phyloP scores from a whole-genome alignment of 2,113 vertebrate genomes.

The Sylvicapra grimmia region DNA sequence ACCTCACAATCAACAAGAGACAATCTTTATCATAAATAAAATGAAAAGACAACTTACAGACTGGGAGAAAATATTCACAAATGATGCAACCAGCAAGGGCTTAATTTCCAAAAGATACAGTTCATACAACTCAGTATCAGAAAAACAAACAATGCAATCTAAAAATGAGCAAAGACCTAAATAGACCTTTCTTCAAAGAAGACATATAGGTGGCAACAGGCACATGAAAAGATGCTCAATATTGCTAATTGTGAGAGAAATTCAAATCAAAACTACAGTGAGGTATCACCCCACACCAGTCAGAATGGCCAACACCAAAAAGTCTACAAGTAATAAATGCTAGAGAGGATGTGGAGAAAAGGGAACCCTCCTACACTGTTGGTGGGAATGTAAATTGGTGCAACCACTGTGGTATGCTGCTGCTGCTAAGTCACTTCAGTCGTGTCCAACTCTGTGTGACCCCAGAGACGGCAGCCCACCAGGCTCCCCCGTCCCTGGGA shows the following conservation, averaged over 20 bases:
- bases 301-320: background rate
- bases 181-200: background rate
- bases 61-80: background rate
- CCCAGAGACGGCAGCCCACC: too few relatives aligned
- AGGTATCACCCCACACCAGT: background rate
- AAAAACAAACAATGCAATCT: background rate
- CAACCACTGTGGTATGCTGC: background rate
- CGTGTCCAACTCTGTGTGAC: too few relatives aligned
- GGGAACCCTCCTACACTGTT: background rate
- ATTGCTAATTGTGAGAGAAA: background rate
- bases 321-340: background rate
- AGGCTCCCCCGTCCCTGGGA: too few relatives aligned
- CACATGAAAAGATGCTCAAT: background rate
- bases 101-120: background rate
- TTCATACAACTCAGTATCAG: background rate
- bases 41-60: background rate
- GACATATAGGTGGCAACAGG: background rate
- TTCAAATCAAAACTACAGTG: background rate
- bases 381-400: background rate
- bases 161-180: background rate
- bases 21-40: background rate
- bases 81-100: background rate
- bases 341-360: background rate
- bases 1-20: background rate
- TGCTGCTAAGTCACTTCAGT: too few relatives aligned